Evolutionary conservation across 2,797 vertebrate genomes (phyloP).

Genomic region (Myotis daubentonii): DNA sequence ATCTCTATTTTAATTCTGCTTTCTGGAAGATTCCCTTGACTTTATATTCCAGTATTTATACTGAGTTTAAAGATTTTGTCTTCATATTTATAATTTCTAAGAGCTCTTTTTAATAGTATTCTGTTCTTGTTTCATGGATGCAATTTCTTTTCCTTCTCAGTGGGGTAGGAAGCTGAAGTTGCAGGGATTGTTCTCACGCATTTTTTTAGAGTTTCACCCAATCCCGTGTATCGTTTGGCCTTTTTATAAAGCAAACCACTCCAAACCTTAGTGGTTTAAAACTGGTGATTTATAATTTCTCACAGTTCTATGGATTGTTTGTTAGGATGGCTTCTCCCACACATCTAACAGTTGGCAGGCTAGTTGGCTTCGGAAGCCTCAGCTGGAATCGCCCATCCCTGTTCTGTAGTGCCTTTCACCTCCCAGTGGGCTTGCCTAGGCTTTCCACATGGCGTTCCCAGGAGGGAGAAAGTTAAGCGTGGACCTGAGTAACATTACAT

Average conservation of each 20-base stretch:
- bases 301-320: neutral
- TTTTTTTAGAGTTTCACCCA: constrained; percentile 25
- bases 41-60: constrained; percentile 16
- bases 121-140: constrained; percentile 36
- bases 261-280: neutral
- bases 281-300: neutral
- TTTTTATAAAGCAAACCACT: neutral
- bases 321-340: neutral
- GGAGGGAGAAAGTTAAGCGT: neutral
- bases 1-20: constrained; percentile 9
- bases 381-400: neutral
- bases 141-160: neutral
- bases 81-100: constrained; percentile 25
- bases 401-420: neutral
- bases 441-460: neutral
- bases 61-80: constrained; percentile 31
- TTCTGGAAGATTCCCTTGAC: constrained; percentile 19
- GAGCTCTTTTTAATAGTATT: constrained; percentile 7
- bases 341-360: neutral
- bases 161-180: neutral
- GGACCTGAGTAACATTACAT: neutral
- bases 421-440: neutral
- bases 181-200: neutral
- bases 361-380: neutral
- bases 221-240: neutral